These are phyloP conservation scores for Heliconius nattereri DNA, from an alignment of 1,140 invertebrate genomes.

Conservation along the genomic window DNA sequence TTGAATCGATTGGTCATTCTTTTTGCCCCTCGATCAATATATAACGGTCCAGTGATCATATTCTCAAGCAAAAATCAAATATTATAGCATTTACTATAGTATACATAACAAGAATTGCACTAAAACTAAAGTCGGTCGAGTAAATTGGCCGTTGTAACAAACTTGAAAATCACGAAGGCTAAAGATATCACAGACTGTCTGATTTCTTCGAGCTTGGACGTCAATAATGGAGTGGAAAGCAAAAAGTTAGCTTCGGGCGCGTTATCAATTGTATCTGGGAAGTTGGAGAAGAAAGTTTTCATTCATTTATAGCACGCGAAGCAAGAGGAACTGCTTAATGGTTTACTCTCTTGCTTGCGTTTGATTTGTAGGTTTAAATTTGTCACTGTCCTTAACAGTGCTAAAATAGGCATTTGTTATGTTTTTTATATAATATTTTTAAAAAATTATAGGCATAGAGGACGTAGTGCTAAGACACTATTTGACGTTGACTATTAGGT, in stretches of 20 bases:
- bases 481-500: no score
- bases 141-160: slow-evolving; percentile 24
- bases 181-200: slow-evolving; percentile 51
- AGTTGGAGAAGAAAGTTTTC: slow-evolving; percentile 67
- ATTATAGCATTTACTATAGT: background rate
- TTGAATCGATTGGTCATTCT: slow-evolving; percentile 46
- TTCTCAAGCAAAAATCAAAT: background rate
- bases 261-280: slow-evolving; percentile 71
- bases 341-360: slow-evolving; percentile 60
- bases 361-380: slow-evolving; percentile 64
- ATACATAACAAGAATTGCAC: slow-evolving; percentile 5
- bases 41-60: background rate
- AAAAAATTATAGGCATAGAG: background rate
- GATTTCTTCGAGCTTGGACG: slow-evolving; percentile 54
- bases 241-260: slow-evolving; percentile 70
- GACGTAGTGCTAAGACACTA: no score
- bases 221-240: slow-evolving; percentile 70
- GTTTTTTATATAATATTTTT: background rate
- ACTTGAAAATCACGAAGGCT: slow-evolving; percentile 41
- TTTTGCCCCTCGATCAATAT: slow-evolving; percentile 17
- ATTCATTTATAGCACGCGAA: slow-evolving; percentile 73
- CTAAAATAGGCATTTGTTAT: background rate
- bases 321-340: slow-evolving; percentile 62
- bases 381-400: slow-evolving; percentile 20
- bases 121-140: slow-evolving; percentile 18